Percentiles rank a stretch among this genome's conserved stretches.
These are phyloP conservation scores for Conchocele bisecta DNA, from an alignment of 2,888 invertebrate species.

Conservation along the genomic window DNA sequence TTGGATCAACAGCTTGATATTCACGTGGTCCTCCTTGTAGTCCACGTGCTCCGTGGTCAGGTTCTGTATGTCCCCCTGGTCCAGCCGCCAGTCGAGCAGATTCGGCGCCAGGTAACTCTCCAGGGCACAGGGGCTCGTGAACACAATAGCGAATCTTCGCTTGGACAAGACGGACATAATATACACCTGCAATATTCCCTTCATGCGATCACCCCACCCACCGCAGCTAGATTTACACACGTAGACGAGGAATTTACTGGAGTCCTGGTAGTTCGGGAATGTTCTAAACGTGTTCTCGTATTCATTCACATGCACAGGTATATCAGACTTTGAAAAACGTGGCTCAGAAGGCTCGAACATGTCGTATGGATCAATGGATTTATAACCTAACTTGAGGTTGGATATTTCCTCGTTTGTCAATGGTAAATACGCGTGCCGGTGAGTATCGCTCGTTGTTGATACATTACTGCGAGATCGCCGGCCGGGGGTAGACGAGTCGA, in stretches of 20 bases:
- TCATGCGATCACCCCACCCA: conserved; percentile 22
- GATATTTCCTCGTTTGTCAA: too few species aligned
- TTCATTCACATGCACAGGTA: neutral
- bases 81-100: conserved; percentile 21
- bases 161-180: conserved; percentile 25
- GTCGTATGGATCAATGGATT: too few species aligned
- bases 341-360: too few species aligned
- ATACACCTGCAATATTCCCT: conserved; percentile 27
- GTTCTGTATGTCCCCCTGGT: neutral
- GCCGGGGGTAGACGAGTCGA: too few species aligned
- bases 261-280: conserved; percentile 34
- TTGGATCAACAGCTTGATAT: neutral
- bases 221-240: conserved; percentile 20
- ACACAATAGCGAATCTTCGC: conserved; percentile 19
- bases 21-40: conserved; percentile 10
- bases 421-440: too few species aligned
- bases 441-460: too few species aligned
- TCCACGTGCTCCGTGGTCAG: conserved; percentile 3
- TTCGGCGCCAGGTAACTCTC: conserved; percentile 24
- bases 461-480: too few species aligned
- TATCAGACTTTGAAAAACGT: too few species aligned
- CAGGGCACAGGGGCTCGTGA: conserved; percentile 19
- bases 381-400: too few species aligned
- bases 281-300: conserved; percentile 20
- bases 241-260: conserved; percentile 27